Evolutionary conservation across 2,797 vertebrate species (phyloP), one percentile per base, ranked within the genome.

Genomic region (Oophaga sylvatica): DNA sequence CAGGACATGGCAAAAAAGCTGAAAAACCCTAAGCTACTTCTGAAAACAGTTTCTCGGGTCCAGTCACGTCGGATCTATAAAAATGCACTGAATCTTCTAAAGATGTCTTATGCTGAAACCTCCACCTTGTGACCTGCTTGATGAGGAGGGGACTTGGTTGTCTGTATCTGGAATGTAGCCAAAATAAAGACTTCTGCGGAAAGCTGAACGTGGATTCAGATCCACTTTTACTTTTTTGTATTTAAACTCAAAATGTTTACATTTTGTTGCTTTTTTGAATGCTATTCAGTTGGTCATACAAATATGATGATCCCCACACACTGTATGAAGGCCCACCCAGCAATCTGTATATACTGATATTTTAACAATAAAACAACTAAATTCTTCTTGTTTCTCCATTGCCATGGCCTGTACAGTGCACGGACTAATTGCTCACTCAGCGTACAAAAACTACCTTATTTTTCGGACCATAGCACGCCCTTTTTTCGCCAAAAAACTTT

Each of bases 1-100:
- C 73, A 76, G 73, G 73, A 76, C n/a, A 45, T n/a, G 45, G 73
- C 9, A 6, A 76, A 45, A 26, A 76, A 76, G 45, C 73, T 76
- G 20, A 10, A 76, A 0, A 76, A 76, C 22, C 73, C 73, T 13
- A 9, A 53, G n/a, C 5, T 76, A 76, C n/a, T 76, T 16, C 45
- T 76, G 73, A 53, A 56, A 45, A 22, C n/a, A 26, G 0, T 76
- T 5, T 6, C 20, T 26, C 3, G 3, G 12, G 12, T 26, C 45
- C 73, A 26, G 73, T 20, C 45, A 1, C n/a, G 13, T 13, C 20
- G 20, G 1, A 12, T 76, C 45, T 76, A 76, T 53, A 76, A 26
- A 56, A 76, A 56, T 16, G 1, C 53, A 22, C 45, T 5, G 45
- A 53, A 13, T 41, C 73, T 76, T 53, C 45, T 76, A 20, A 20